Evolutionary conservation across 1,140 invertebrate species (phyloP), one percentile per base, ranked within the genome.

Genomic region (Aphelinus atriplicis): DNA sequence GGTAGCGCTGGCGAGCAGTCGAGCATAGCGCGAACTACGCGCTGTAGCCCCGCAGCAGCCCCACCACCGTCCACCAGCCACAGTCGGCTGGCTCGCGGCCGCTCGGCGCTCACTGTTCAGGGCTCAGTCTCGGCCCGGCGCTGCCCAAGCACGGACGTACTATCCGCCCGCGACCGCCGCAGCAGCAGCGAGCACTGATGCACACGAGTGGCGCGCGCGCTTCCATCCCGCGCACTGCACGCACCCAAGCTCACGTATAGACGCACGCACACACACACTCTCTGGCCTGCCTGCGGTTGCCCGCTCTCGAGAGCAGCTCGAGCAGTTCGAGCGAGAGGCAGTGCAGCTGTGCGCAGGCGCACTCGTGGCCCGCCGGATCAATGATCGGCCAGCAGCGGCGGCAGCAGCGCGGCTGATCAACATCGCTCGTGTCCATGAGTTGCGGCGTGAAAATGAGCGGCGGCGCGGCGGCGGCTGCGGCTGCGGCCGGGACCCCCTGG

Each of bases 71-170:
- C 26, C 26, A 26, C 26, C 26, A 26, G 57, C 57, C 7, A 10
- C 53, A 55, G 53, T 10, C 10, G 53, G 3, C 50, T 50, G 43
- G 26, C 45, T 60, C 56, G 56, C 57, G 76, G 77, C 78, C 71
- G 73, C 77, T 75, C 79, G 78, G 86, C 85, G 86, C 85, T 86
- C 60, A 26, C 26, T 26, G 26, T 0, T 26, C 26, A 26, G 26
- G 26, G 26, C 26, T 85, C 84, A 87, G 86, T 87, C 85, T 87
- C 85, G 84, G 80, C 83, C 81, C 76, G 80, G 78, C 84, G 80
- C 78, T 83, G 78, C 70, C 62, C 74, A 68, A 72, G 78, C 62
- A 71, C 61, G 62, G 51, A 65, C 26, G 26, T 26, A 26, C 26
- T 26, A 26, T 26, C 7, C 61, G 9, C 26, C 10, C 53, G 3